A percentile compares a stretch with the other conserved stretches of the same genome.
Evolutionary conservation across 1,140 invertebrate genomes (phyloP).

Genomic region (Drosophila quadrilineata): DNA sequence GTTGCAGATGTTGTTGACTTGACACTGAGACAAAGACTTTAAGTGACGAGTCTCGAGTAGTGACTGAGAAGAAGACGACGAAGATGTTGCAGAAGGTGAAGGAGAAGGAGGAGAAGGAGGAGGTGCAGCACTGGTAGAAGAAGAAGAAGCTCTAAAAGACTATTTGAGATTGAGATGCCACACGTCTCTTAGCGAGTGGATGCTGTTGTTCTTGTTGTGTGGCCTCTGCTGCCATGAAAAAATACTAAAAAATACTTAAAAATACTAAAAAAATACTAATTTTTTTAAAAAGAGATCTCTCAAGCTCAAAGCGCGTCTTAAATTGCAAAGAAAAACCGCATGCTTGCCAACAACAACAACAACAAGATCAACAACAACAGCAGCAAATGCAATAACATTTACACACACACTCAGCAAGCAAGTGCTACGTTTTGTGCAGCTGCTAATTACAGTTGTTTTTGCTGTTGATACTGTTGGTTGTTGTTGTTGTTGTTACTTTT

Average conservation of each 20-base stretch:
- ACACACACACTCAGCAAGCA: conserved; percentile 29
- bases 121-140: too few relatives aligned
- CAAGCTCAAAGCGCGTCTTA: conserved; percentile 56
- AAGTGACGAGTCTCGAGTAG: neutral
- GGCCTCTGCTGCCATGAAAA: conserved; percentile 7
- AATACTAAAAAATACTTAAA: too few relatives aligned
- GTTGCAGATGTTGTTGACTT: conserved; percentile 41
- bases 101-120: too few relatives aligned
- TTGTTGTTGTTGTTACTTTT: conserved; percentile 39
- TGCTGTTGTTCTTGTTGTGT: conserved; percentile 1
- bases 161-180: conserved; percentile 13
- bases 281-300: too few relatives aligned
- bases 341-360: conserved; percentile 38
- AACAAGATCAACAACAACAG: conserved; percentile 16
- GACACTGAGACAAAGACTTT: conserved; percentile 30
- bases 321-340: conserved; percentile 77
- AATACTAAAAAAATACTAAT: too few relatives aligned
- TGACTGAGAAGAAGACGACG: conserved; percentile 2
- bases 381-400: conserved; percentile 39
- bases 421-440: conserved; percentile 65
- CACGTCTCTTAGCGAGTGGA: too few relatives aligned
- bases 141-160: neutral
- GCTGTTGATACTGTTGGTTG: conserved; percentile 36
- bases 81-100: too few relatives aligned
- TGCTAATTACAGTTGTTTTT: conserved; percentile 75